Evolutionary conservation across 2,888 invertebrate genomes (phyloP).

Genomic region (Fragum fragum): DNA sequence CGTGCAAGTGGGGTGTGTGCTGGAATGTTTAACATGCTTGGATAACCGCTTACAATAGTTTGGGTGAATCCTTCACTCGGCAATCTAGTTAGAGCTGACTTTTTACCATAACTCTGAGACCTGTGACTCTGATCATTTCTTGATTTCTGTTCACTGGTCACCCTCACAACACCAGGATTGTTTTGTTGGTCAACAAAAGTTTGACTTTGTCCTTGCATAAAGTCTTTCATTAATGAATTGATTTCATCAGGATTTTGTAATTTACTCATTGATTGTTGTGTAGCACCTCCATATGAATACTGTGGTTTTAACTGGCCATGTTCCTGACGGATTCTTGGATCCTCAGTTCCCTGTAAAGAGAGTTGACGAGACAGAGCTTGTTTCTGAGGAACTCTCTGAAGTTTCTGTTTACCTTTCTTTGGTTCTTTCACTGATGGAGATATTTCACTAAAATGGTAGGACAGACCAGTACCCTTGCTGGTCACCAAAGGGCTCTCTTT

Average conservation of each 20-base stretch:
- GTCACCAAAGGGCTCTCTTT: conserved; percentile 9
- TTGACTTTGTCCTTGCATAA: conserved; percentile 51
- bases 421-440: background rate
- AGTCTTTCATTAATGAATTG: conserved; percentile 47
- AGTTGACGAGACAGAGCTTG: conserved; percentile 62
- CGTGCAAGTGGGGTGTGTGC: conserved; percentile 24
- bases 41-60: background rate
- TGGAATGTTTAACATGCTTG: background rate
- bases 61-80: conserved; percentile 13
- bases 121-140: background rate
- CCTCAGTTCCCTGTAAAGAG: conserved; percentile 92
- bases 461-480: conserved; percentile 7
- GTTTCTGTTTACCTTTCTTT: conserved; percentile 23
- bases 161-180: background rate
- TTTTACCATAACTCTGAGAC: background rate
- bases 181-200: background rate
- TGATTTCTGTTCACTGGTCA: background rate
- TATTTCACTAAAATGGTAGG: conserved; percentile 21
- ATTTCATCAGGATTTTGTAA: conserved; percentile 4
- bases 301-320: conserved; percentile 47
- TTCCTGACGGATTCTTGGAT: conserved; percentile 89
- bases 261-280: background rate
- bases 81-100: conserved; percentile 10
- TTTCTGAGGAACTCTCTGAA: conserved; percentile 41
- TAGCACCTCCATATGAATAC: conserved; percentile 50